These are phyloP conservation scores for Hemichromis elongatus DNA, from an alignment of 2,113 vertebrate species.

Conservation along the genomic window DNA sequence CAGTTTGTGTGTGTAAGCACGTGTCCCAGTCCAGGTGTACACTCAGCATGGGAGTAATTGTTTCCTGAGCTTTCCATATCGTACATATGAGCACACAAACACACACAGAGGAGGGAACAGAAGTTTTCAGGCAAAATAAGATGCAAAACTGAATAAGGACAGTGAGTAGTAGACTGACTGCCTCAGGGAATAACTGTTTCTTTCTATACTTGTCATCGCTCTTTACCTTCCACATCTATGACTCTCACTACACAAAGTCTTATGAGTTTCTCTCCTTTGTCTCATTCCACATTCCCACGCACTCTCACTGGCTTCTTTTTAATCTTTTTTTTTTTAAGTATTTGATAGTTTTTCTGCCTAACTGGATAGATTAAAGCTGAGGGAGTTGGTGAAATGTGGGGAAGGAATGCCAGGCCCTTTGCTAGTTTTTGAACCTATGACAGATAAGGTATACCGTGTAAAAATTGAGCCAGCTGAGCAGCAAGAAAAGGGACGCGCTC, in stretches of 20 bases:
- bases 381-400: background rate
- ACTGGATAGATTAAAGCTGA: background rate
- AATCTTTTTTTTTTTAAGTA: background rate
- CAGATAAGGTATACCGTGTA: background rate
- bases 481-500: background rate
- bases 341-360: background rate
- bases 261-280: background rate
- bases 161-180: background rate
- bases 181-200: slow-evolving; percentile 7
- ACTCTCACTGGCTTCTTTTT: background rate
- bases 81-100: background rate
- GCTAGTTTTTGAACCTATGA: background rate
- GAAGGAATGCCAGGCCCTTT: background rate
- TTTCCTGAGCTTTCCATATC: slow-evolving; percentile 34
- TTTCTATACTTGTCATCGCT: background rate
- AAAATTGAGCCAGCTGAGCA: background rate
- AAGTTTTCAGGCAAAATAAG: slow-evolving; percentile 22
- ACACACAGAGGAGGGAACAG: background rate
- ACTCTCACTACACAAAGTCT: background rate
- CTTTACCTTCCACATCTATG: background rate
- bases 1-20: background rate
- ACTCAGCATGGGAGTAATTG: slow-evolving; percentile 48
- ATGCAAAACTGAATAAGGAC: slow-evolving; percentile 17
- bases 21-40: slow-evolving; percentile 44
- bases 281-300: background rate